A percentile compares a stretch with the other conserved stretches of the same genome.
Conservation (phyloP, 2,113 vertebrate genomes). For the Pica pica region DNA sequence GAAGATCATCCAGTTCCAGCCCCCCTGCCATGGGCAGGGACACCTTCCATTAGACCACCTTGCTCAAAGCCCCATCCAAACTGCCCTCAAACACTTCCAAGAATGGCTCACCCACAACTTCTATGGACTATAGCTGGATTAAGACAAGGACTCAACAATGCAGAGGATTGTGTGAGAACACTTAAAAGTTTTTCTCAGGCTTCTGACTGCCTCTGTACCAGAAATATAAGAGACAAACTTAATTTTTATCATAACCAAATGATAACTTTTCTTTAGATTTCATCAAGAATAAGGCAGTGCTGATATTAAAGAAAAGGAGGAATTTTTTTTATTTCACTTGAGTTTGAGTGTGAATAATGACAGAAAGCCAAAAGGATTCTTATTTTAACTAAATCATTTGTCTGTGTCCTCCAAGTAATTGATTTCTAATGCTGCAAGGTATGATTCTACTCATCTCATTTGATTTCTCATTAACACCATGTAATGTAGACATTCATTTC, state of each 20-base stretch:
- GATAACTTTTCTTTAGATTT: neutral
- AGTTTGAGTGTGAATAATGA: neutral
- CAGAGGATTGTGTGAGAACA: neutral
- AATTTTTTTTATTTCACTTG: neutral
- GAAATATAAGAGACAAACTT: neutral
- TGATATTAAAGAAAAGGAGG: neutral
- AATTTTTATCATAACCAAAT: neutral
- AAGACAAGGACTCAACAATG: neutral
- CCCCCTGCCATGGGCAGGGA: neutral
- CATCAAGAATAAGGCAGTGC: neutral
- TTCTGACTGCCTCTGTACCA: neutral
- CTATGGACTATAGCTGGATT: neutral
- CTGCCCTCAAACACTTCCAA: neutral
- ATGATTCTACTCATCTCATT: neutral
- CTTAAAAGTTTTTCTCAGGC: neutral
- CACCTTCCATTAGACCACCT: fast-evolving
- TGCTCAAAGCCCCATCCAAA: neutral
- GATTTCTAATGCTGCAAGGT: neutral
- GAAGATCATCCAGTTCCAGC: neutral
- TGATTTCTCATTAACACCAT: neutral
- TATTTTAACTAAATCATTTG: neutral
- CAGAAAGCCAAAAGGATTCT: neutral
- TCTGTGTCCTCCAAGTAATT: neutral
- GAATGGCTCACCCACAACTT: neutral
- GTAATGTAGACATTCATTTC: neutral